These are phyloP conservation scores for Manacus vitellinus DNA, from an alignment of 2,113 vertebrate species.

Conservation along the genomic window DNA sequence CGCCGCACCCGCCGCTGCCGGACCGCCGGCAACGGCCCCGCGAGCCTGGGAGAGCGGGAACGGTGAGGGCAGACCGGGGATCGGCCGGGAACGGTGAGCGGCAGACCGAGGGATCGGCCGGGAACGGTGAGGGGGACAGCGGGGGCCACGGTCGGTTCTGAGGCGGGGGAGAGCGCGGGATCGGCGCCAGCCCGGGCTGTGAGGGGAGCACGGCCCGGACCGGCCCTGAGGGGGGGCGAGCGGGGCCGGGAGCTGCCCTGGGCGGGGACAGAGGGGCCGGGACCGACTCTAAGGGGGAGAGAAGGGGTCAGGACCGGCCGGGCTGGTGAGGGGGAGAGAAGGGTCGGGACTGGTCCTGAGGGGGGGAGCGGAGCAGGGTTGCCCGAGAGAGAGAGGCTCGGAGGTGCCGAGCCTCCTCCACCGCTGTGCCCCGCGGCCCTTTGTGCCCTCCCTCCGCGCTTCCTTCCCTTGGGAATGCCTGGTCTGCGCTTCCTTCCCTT, in stretches of 20 bases:
- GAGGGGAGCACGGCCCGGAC: neutral
- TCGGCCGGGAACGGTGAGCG: neutral
- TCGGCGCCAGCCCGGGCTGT: neutral
- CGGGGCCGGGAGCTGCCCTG: neutral
- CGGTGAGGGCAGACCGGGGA: neutral
- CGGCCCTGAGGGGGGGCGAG: neutral
- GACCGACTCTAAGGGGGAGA: too few species aligned
- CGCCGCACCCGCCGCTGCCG: neutral
- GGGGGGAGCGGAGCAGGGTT: neutral
- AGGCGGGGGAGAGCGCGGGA: too few species aligned
- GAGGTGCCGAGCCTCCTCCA: neutral
- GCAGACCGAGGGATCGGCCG: too few species aligned
- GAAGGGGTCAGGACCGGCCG: too few species aligned
- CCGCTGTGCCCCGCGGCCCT: neutral
- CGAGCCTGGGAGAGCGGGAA: neutral
- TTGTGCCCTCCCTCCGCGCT: neutral
- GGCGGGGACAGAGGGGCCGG: too few species aligned
- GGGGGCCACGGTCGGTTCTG: neutral
- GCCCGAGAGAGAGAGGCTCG: fast-evolving
- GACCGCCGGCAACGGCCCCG: neutral
- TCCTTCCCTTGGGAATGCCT: too few species aligned
- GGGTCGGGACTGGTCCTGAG: neutral
- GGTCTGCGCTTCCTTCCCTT: too few species aligned
- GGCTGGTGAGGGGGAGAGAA: neutral
- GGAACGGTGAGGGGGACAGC: too few species aligned